Evolutionary conservation across 2,113 vertebrate genomes (phyloP), one percentile per base, ranked within the genome.

Genomic region (Eulemur macaco): DNA sequence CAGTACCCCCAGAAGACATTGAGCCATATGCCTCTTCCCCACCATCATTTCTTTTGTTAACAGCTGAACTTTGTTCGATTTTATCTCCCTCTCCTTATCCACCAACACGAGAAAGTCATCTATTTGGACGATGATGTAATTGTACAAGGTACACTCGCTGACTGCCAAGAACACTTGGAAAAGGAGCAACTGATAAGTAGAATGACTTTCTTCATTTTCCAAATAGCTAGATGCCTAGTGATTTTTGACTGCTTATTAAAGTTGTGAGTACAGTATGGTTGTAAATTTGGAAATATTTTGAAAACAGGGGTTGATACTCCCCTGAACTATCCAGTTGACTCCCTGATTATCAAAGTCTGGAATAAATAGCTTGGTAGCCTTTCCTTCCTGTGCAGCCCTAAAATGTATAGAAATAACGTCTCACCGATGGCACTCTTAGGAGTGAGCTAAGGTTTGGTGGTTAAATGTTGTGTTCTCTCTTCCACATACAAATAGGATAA

Each of bases 61-160:
- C 98, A 99, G 99, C 98, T 99, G 93, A 99, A 99, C 98, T 99
- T 99, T 85, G 99, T 99, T 69, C 99, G 99, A 76, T 99, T 99
- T 98, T 99, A 99, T 97, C 98, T 99, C 60, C 99, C 99, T 42
- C 97, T 99, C 96, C 99, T 99, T 29, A 98, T 98, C 95, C 99
- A 99, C 92, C 98, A 98, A 87, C 99, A 99, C 0, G 98, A 99
- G 93, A 99, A 99, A 97, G 99, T 99, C 89, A 99, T 99, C 97
- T 99, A 99, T 97, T 95, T 99, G 95, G 99, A 99, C 37, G 99
- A 99, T 95, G 99, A 99, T 63, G 97, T 99, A 84, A 99, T 99
- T 78, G 99, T 99, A n/a, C 99, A 99, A 99, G 99, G 99, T 99
- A 98, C 23, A 97, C 25, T 45, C 1, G 5, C 52, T 68, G 25